Percentiles rank a stretch among this genome's conserved stretches.
phyloP scores from a whole-genome alignment of 2,113 vertebrate genomes.

The Python bivittatus region DNA sequence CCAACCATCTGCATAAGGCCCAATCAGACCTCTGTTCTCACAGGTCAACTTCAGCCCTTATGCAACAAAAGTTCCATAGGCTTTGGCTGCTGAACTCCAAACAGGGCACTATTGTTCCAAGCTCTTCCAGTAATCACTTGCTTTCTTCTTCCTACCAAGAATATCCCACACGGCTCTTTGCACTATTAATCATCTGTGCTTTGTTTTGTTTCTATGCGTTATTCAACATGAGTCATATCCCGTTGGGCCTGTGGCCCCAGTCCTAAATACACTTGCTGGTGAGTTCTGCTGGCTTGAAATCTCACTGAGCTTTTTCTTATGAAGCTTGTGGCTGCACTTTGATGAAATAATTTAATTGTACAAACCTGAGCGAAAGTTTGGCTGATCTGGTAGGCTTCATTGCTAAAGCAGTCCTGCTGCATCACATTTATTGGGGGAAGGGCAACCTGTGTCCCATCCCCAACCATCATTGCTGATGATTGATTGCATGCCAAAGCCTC shows the following conservation, averaged over 20 bases:
- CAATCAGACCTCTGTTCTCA: neutral
- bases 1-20: neutral
- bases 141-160: conserved; percentile 25
- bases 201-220: conserved; percentile 33
- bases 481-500: neutral
- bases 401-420: neutral
- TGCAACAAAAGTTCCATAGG: neutral
- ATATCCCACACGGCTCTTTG: conserved; percentile 15
- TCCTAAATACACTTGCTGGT: conserved; percentile 17
- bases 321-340: neutral
- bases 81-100: neutral
- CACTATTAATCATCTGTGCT: conserved; percentile 39
- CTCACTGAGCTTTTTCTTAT: neutral
- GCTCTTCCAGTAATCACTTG: conserved; percentile 25
- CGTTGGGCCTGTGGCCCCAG: conserved; percentile 23
- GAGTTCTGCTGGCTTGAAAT: neutral
- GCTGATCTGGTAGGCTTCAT: neutral
- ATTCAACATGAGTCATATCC: conserved; percentile 36
- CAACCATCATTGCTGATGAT: neutral
- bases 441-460: neutral
- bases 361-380: neutral
- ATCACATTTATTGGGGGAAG: neutral
- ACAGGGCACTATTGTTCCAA: conserved; percentile 19
- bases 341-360: neutral
- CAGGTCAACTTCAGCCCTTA: neutral